Evolutionary conservation across 2,113 vertebrate species (phyloP), one percentile per base, ranked within the genome.

Genomic region (Salvelinus namaycush): DNA sequence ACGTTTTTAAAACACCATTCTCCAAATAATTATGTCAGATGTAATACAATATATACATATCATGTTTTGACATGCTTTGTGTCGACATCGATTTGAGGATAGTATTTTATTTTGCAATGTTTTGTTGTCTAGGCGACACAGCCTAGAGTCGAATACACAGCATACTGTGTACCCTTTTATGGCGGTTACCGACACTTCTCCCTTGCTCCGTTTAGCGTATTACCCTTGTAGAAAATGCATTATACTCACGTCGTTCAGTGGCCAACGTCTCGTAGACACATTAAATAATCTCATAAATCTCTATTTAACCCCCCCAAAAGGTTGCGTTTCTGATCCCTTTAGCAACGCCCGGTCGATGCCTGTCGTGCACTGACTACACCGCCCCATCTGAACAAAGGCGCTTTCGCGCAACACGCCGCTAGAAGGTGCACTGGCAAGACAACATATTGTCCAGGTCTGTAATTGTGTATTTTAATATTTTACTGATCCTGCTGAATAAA

Each of bases 391-490:
- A 72, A 77, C 76, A 77, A 77, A 77, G 51, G 26, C 54, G 26
- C 57, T 67, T 5, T 16, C 13, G 12, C 68, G n/a, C n/a, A 18
- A 72, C 22, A 14, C 3, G 60, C 81, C 81, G 27, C 83, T 83
- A 85, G 87, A 31, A 5, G 87, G 86, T 0, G 84, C 85, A 86
- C 70, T 77, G 34, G 34, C 22, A 0, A 1, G 16, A 11, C 39
- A 11, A 11, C 2, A 12, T 11, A 44, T 11, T 12, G 39, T 44
- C 9, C 39, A 44, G 2, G 2, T 44, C 9, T 44, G 39, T 9
- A 44, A 44, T 44, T 44, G 39, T 44, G 2, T 44, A 2, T 11
- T 44, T 44, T 44, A 11, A 44, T 11, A 0, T 11, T 44, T 44
- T 44, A 44, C 9, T 12, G 39, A 44, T 44, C 39, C 8, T 44